Evolutionary conservation across 2,797 vertebrate genomes (phyloP), one percentile per base, ranked within the genome.

Genomic region (Falco columbarius): DNA sequence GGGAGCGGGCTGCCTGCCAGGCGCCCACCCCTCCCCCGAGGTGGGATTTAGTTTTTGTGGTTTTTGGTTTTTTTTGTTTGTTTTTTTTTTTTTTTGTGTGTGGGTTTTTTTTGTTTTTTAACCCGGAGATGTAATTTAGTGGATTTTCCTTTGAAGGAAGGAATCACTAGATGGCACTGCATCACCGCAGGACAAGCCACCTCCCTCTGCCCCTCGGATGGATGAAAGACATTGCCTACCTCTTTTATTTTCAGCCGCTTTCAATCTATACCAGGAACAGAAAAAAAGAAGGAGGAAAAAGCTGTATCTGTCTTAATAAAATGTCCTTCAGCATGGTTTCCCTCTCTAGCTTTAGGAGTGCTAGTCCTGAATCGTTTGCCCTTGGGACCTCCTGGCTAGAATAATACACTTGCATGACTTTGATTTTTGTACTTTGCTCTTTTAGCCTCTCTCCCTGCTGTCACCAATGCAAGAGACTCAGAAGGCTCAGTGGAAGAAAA

Each of bases 141-240:
- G 38, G 4, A 30, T 2, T 55, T 24, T 63, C 20, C 3, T 4
- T 17, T 22, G 36, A 44, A 26, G 11, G 61, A 89, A 68, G 14
- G 7, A 27, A n/a, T 92, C 98, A 93, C 96, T 91, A 98, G 98
- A 88, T 97, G 98, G 97, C 94, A 90, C 82, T 97, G 56, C 19
- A 19, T 71, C 63, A 87, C 94, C 8, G 27, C 36, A 40, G 71
- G 66, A 95, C 73, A 34, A 27, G 24, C 20, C 1, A 3, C 36
- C 26, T 46, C 12, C 9, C 2, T 55, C 32, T 15, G 5, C 19
- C 46, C 23, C 32, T 32, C 36, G 52, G 17, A 26, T 5, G n/a
- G 29, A 42, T 29, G 73, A n/a, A 81, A 59, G 36, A 3, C 16
- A 5, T 29, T 20, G 19, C 26, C 29, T 67, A 6, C 22, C 7